These are phyloP conservation scores for Cotesia typhae DNA, from an alignment of 1,140 invertebrate species.

Conservation along the genomic window DNA sequence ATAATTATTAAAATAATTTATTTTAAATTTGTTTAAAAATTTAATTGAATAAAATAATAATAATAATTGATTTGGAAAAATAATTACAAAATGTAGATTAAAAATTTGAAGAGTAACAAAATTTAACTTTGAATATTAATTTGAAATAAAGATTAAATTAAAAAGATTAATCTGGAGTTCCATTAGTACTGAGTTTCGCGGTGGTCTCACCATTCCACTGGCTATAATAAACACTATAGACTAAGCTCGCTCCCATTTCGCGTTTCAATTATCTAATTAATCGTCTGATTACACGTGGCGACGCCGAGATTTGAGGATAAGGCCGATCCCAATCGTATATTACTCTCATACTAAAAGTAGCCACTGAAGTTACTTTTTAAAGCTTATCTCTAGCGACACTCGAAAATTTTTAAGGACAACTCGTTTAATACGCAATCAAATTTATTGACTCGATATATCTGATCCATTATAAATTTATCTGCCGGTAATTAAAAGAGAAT, in stretches of 20 bases:
- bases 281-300: conserved; percentile 33
- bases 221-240: too few relatives aligned
- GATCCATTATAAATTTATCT: conserved; percentile 3
- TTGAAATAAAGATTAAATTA: conserved; percentile 46
- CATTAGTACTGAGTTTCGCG: conserved; percentile 44
- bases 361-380: conserved; percentile 4
- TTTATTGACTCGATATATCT: conserved; percentile 16
- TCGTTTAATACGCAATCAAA: conserved; percentile 18
- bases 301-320: conserved; percentile 34
- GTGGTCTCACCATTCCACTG: conserved; percentile 15
- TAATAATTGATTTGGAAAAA: neutral
- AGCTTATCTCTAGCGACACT: neutral
- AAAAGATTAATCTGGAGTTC: conserved; percentile 53
- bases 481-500: neutral
- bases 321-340: conserved; percentile 10
- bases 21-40: too few relatives aligned
- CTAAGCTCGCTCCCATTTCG: conserved; percentile 16
- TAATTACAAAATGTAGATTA: too few relatives aligned
- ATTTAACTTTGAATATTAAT: too few relatives aligned
- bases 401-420: conserved; percentile 15
- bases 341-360: neutral
- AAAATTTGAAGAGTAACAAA: too few relatives aligned
- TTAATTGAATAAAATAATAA: neutral
- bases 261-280: conserved; percentile 40
- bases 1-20: too few relatives aligned